A percentile compares a stretch with the other conserved stretches of the same genome.
Conservation (phyloP, 2,888 invertebrate species). For the Chalcis sispes region DNA sequence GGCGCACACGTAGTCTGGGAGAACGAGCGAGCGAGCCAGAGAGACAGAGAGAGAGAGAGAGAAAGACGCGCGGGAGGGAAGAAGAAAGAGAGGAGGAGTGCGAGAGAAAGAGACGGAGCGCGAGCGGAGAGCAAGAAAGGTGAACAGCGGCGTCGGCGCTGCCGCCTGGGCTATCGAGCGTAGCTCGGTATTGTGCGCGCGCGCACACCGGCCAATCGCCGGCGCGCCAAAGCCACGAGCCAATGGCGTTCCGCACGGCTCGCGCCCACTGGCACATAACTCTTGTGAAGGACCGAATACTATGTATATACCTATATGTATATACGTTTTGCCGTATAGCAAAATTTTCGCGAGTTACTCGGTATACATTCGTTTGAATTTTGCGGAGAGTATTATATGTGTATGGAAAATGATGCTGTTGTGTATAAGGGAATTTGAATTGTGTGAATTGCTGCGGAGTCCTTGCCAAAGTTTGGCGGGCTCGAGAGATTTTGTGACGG, state of each 20-base stretch:
- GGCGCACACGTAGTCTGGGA: not conserved
- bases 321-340: not conserved
- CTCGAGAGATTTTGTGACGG: no score
- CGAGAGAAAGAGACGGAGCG: constrained; percentile 17
- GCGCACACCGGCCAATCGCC: constrained; percentile 67
- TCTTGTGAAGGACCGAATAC: not conserved
- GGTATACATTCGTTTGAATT: no score
- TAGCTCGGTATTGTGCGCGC: constrained; percentile 64
- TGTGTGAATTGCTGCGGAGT: no score
- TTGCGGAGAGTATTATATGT: no score
- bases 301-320: not conserved
- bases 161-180: constrained; percentile 73
- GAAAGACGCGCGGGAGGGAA: not conserved
- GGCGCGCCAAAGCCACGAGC: constrained; percentile 63
- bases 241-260: constrained; percentile 61
- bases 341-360: constrained; percentile 21
- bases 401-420: no score
- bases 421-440: not conserved
- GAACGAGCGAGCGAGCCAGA: constrained; percentile 41
- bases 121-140: no score
- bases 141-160: no score
- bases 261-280: constrained; percentile 43
- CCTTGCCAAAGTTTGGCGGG: no score
- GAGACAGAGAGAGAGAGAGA: not conserved
- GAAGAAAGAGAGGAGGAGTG: constrained; percentile 29